Percentiles rank a stretch among this genome's conserved stretches.
Evolutionary conservation across 2,113 vertebrate species (phyloP).

Genomic region (Sula dactylatra): DNA sequence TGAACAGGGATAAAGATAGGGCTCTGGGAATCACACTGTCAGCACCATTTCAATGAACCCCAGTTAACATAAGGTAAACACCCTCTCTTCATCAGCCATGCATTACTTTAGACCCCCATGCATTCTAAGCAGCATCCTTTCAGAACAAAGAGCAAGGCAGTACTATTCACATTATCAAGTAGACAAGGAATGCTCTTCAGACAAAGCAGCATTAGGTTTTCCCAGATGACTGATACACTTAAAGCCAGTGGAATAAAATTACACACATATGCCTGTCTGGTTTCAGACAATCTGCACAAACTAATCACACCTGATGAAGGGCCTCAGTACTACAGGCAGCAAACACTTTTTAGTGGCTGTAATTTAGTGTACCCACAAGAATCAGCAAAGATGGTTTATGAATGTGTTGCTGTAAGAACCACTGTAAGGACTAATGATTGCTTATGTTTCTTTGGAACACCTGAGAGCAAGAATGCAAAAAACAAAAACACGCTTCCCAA

Average conservation of each 20-base stretch:
- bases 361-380: not conserved
- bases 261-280: not conserved
- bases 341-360: not conserved
- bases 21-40: not conserved
- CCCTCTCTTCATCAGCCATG: too few species aligned
- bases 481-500: not conserved
- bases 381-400: not conserved
- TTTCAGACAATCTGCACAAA: not conserved
- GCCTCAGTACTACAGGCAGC: not conserved
- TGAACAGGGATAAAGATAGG: not conserved
- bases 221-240: accelerated
- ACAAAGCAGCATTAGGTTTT: not conserved
- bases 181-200: not conserved
- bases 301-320: not conserved
- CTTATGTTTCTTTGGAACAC: not conserved
- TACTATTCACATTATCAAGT: not conserved
- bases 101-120: not conserved
- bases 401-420: not conserved
- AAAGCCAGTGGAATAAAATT: not conserved
- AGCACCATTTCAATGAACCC: not conserved
- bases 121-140: not conserved
- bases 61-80: not conserved
- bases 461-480: not conserved
- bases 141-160: not conserved
- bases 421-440: not conserved